Evolutionary conservation across 2,888 invertebrate genomes (phyloP).

Genomic region (Thymelicus sylvestris): DNA sequence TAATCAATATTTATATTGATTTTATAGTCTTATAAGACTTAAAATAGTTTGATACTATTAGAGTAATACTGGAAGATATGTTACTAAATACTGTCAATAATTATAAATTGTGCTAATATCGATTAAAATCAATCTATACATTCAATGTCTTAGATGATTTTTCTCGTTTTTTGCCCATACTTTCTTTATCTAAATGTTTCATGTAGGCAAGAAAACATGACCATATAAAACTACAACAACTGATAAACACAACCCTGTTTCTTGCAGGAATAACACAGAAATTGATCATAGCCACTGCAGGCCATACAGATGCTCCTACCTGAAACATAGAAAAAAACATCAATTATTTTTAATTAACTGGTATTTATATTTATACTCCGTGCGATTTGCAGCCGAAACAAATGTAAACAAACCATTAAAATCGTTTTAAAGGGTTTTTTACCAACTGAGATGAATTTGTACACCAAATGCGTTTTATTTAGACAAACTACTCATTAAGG

Average conservation of each 20-base stretch:
- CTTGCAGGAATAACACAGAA: constrained; percentile 89
- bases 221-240: constrained; percentile 91
- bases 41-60: neutral
- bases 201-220: constrained; percentile 92
- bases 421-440: too few relatives aligned
- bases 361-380: too few relatives aligned
- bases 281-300: constrained; percentile 89
- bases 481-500: too few relatives aligned
- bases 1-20: too few relatives aligned
- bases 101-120: constrained; percentile 7
- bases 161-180: constrained; percentile 51
- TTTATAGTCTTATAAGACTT: neutral
- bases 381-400: too few relatives aligned
- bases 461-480: too few relatives aligned
- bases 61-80: constrained; percentile 24
- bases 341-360: too few relatives aligned
- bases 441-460: too few relatives aligned
- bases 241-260: constrained; percentile 91
- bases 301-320: constrained; percentile 91
- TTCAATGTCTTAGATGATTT: constrained; percentile 48
- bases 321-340: constrained; percentile 57
- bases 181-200: constrained; percentile 86
- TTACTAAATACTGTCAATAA: neutral
- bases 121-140: neutral
- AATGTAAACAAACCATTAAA: too few relatives aligned